Base-by-base conservation (phyloP, 2,888 invertebrate genomes). In the Noctua janthe region DNA sequence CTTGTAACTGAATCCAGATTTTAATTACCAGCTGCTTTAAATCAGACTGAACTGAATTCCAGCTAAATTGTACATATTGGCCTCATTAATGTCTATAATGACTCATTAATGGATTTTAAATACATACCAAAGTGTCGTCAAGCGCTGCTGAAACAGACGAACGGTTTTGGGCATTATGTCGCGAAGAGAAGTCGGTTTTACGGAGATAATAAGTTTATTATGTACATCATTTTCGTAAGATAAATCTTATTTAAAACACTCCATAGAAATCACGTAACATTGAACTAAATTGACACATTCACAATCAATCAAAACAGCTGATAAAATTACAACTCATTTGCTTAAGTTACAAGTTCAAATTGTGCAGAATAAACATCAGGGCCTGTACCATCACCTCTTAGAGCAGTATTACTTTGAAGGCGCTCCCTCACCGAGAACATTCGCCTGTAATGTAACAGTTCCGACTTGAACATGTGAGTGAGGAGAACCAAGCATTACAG, bases 1-100 rank as follows among this genome's bases (percentile, higher is more conserved):
- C 80, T 87, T 75, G 70, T 66, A 62, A 78, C 67, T 71, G 35
- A 49, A 73, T 66, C 49, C n/a, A 71, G 74, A 77, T 87, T 81
- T 85, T 81, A 85, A 87, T 88, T 81, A 79, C 59, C 7, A 64
- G 69, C 64, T 66, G 71, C 64, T 39, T 86, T 49, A 75, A 75
- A 79, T 85, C 56, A 49, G n/a, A 29, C 15, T 51, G 49, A 73
- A 69, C 51, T 54, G 39, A 54, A 69, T 69, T 29, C 39, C 23
- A 54, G 54, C 59, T 29, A 64, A 29, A 72, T 47, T 49, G 64
- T 72, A 69, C 20, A 59, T 72, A 72, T 82, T 64, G 67, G 15
- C 23, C 56, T 54, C 29, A 80, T 85, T 69, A 64, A 79, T 69
- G 23, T 84, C 39, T 39, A 20, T 71, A 64, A 47, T 84, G 78